phyloP scores from a whole-genome alignment of 2,113 vertebrate genomes.

The Suricata suricatta region DNA sequence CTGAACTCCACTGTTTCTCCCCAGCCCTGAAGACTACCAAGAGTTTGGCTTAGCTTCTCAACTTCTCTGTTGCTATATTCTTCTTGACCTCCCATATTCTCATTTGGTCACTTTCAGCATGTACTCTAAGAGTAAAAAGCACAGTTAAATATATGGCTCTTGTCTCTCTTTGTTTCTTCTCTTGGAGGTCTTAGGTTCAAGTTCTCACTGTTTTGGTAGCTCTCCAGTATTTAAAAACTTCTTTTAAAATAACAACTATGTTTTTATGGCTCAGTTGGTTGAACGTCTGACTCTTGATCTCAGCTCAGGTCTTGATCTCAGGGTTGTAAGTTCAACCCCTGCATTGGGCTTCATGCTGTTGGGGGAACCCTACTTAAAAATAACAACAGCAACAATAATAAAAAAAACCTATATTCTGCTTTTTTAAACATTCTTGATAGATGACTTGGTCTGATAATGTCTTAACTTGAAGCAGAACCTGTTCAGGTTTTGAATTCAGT shows the following conservation, averaged over 20 bases:
- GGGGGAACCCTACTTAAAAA: too few species aligned
- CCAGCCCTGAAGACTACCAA: background rate
- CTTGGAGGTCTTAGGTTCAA: background rate
- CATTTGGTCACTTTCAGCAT: background rate
- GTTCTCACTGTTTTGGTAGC: background rate
- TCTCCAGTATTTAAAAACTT: background rate
- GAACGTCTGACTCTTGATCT: too few species aligned
- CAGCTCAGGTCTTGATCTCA: too few species aligned
- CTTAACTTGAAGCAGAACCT: background rate
- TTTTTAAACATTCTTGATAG: slow-evolving; percentile 2
- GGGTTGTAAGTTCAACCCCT: too few species aligned
- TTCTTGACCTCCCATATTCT: background rate
- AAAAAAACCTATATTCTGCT: background rate
- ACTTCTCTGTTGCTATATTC: background rate
- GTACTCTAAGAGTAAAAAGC: background rate
- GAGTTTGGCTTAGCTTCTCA: background rate
- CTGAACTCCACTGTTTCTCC: background rate
- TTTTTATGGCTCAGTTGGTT: background rate
- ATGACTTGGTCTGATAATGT: background rate
- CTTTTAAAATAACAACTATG: background rate
- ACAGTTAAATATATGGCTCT: background rate
- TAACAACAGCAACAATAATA: too few species aligned
- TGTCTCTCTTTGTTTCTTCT: background rate
- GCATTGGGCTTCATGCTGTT: too few species aligned
- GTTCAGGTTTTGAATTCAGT: background rate